Base-by-base conservation (phyloP, 2,888 invertebrate species). In the Branchipolynoe longqiensis region DNA sequence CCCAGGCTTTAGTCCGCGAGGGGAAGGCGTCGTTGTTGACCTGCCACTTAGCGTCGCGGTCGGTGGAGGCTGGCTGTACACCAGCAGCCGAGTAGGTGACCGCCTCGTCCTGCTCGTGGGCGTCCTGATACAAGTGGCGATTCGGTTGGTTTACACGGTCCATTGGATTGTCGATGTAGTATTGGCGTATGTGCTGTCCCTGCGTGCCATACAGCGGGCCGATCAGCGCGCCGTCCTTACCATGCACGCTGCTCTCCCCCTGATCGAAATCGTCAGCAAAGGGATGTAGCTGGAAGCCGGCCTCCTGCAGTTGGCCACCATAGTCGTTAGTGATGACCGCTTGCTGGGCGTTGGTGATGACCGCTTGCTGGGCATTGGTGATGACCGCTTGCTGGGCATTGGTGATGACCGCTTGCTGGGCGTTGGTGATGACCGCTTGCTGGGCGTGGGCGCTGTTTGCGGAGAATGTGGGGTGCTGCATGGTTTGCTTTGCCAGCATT, bases 1-100 rank as follows among this genome's bases (percentile, higher is more conserved):
- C 88, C 90, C 90, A 91, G 3, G 90, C 91, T 74, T 90, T 88
- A 38, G 89, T 54, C 28, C 91, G 40, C 31, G 86, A 54, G 62
- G 69, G 82, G 78, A 78, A 78, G 78, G 41, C 78, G n/a, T 41
- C 78, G n/a, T 78, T 33, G 14, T 18, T 41, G 14, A 78, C n/a
- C 48, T 78, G 28, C 3, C 31, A 1, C 8, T 48, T 25, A 48
- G 78, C 78, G 8, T 69, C 69, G 4, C 69, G 36, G 38, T n/a
- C 25, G n/a, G n/a, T 14, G 28, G 28, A n/a, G n/a, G n/a, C n/a
- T n/a, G n/a, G n/a, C n/a, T n/a, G n/a, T n/a, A n/a, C n/a, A n/a
- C n/a, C n/a, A n/a, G n/a, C n/a, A n/a, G n/a, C n/a, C n/a, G n/a
- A n/a, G n/a, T n/a, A n/a, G n/a, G n/a, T n/a, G n/a, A n/a, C n/a